Conservation (phyloP, 2,797 vertebrate species). For the Labroides dimidiatus region DNA sequence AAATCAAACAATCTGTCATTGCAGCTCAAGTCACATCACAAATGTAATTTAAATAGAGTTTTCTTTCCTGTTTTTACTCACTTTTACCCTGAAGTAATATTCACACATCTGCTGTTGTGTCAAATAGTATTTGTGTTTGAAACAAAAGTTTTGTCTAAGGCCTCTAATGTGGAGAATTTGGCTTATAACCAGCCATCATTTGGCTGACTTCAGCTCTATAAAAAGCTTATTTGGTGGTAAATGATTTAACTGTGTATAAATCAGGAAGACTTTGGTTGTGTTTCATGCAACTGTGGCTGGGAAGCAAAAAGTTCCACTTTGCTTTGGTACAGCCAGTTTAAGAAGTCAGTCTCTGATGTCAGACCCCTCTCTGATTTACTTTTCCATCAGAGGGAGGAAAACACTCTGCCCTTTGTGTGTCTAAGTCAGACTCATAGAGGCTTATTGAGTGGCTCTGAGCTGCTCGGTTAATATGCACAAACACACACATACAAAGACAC, state of each 20-base stretch:
- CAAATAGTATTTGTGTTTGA: too few species aligned
- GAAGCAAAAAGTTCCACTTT: conserved; percentile 12
- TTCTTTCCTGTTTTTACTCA: too few species aligned
- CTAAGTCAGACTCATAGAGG: conserved; percentile 58
- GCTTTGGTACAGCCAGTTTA: conserved; percentile 46
- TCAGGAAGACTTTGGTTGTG: not conserved
- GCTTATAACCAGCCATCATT: not conserved
- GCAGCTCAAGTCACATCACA: too few species aligned
- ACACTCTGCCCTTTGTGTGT: conserved; percentile 75
- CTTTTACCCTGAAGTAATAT: too few species aligned
- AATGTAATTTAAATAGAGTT: too few species aligned
- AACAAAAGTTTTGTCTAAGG: not conserved
- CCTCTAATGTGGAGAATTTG: conserved; percentile 11
- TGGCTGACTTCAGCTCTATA: not conserved
- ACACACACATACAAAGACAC: conserved; percentile 23
- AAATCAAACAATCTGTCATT: not conserved
- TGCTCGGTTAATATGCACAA: conserved; percentile 46
- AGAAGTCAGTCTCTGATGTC: conserved; percentile 55
- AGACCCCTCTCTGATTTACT: conserved; percentile 63
- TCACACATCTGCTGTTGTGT: too few species aligned
- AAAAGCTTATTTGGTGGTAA: not conserved
- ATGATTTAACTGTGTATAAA: conserved; percentile 6
- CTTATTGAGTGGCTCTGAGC: conserved; percentile 57
- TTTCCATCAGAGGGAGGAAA: conserved; percentile 56
- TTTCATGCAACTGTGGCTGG: conserved; percentile 1